phyloP scores from a whole-genome alignment of 1,140 invertebrate genomes.

The Phortica variegata region DNA sequence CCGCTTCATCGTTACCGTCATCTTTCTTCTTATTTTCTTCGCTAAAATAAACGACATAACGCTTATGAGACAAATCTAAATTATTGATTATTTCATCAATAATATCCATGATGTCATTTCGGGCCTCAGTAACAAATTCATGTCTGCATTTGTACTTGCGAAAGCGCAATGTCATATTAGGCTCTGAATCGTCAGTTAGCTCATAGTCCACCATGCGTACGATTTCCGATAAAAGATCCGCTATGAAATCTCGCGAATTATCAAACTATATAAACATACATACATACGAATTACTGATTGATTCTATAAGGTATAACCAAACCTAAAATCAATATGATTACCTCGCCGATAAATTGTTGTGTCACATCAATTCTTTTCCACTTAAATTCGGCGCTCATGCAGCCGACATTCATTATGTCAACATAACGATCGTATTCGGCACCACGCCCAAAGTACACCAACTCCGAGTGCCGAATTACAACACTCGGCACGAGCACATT shows the following conservation, averaged over 20 bases:
- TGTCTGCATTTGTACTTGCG: slow-evolving; percentile 35
- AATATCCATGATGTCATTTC: slow-evolving; percentile 25
- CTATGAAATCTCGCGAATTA: slow-evolving; percentile 20
- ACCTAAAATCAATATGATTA: no score
- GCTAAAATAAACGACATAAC: slow-evolving; percentile 13
- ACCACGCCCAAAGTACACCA: slow-evolving; percentile 34
- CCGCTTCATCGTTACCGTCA: no score
- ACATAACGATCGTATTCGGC: slow-evolving; percentile 14
- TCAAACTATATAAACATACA: no score
- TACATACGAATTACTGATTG: no score
- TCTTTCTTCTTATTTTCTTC: no score
- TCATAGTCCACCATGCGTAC: slow-evolving; percentile 37
- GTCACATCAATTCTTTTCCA: slow-evolving; percentile 34
- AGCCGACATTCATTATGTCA: slow-evolving; percentile 28
- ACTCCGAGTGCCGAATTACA: slow-evolving; percentile 25
- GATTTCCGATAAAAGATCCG: slow-evolving; percentile 36
- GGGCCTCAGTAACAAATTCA: slow-evolving; percentile 6
- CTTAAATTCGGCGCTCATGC: slow-evolving; percentile 28
- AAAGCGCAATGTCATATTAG: slow-evolving; percentile 38
- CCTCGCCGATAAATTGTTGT: slow-evolving; percentile 20
- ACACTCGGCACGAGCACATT: slow-evolving; percentile 26
- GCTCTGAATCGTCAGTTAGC: slow-evolving; percentile 28
- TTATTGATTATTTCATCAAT: slow-evolving; percentile 42
- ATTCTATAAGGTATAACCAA: no score
- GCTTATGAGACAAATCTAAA: slow-evolving; percentile 29